A percentile compares a stretch with the other conserved stretches of the same genome.
These are phyloP conservation scores for Hystrix brachyura DNA, from an alignment of 2,113 vertebrate genomes.

Conservation along the genomic window DNA sequence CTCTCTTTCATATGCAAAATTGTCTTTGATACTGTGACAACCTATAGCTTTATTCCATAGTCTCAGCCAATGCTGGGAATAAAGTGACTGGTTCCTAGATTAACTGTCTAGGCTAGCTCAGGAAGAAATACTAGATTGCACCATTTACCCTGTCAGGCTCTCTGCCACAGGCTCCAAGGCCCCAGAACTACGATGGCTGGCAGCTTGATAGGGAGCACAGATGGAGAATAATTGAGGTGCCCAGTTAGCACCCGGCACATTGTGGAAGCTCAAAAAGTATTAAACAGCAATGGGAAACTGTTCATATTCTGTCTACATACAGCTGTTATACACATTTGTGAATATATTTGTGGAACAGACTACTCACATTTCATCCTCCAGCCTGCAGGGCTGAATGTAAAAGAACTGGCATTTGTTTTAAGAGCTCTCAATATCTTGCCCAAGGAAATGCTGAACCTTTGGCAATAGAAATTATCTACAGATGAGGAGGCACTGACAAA, in stretches of 20 bases:
- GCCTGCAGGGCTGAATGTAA: constrained; percentile 31
- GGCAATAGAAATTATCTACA: constrained; percentile 57
- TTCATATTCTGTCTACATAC: constrained; percentile 64
- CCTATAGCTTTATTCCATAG: constrained; percentile 32
- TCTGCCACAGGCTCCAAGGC: neutral
- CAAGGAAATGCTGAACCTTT: constrained; percentile 64
- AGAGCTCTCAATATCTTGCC: constrained; percentile 56
- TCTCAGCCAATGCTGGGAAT: constrained; percentile 26
- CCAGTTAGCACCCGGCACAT: constrained; percentile 62
- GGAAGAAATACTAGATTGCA: constrained; percentile 58
- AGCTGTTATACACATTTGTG: constrained; percentile 62
- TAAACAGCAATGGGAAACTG: constrained; percentile 24
- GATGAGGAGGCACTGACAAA: constrained; percentile 10
- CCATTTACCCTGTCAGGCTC: constrained; percentile 29
- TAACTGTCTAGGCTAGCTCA: constrained; percentile 49
- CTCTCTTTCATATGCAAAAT: neutral
- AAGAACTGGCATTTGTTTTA: constrained; percentile 70
- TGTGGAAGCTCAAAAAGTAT: constrained; percentile 60
- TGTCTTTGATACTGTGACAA: neutral
- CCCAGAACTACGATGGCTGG: constrained; percentile 8
- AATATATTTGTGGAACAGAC: constrained; percentile 65
- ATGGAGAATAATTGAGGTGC: constrained; percentile 71
- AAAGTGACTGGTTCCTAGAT: constrained; percentile 38
- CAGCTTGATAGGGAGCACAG: constrained; percentile 64
- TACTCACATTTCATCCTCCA: constrained; percentile 50